Conservation (phyloP, 2,888 invertebrate genomes). For the Drosophila borborema region DNA sequence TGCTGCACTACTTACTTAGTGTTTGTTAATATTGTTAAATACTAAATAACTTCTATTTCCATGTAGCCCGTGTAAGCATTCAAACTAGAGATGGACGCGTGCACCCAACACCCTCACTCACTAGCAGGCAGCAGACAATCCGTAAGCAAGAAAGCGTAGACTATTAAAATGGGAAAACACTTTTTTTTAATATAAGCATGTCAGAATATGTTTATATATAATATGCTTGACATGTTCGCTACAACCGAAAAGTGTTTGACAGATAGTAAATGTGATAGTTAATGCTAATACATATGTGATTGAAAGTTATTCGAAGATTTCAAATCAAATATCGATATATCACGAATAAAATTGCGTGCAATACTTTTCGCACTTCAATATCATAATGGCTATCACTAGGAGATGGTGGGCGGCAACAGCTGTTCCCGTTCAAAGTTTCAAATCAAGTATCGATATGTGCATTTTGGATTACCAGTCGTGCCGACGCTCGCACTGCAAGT, state of each 20-base stretch:
- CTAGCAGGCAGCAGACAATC: background rate
- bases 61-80: constrained; percentile 34
- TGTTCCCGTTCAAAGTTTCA: background rate
- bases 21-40: constrained; percentile 38
- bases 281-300: background rate
- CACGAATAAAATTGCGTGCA: background rate
- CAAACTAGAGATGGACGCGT: constrained; percentile 44
- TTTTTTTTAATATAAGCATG: background rate
- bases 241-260: background rate
- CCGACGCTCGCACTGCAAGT: background rate
- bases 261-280: background rate
- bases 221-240: background rate
- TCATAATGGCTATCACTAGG: background rate
- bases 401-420: background rate
- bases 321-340: background rate
- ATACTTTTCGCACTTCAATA: background rate
- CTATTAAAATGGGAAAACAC: background rate
- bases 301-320: too few relatives aligned
- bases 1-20: constrained; percentile 21
- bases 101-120: constrained; percentile 4
- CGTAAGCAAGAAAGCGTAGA: background rate
- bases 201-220: constrained; percentile 2
- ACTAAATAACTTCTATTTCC: constrained; percentile 55
- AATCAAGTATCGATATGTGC: background rate
- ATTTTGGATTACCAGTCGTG: background rate